Evolutionary conservation across 2,797 vertebrate species (phyloP).

Genomic region (Remorina albescens): DNA sequence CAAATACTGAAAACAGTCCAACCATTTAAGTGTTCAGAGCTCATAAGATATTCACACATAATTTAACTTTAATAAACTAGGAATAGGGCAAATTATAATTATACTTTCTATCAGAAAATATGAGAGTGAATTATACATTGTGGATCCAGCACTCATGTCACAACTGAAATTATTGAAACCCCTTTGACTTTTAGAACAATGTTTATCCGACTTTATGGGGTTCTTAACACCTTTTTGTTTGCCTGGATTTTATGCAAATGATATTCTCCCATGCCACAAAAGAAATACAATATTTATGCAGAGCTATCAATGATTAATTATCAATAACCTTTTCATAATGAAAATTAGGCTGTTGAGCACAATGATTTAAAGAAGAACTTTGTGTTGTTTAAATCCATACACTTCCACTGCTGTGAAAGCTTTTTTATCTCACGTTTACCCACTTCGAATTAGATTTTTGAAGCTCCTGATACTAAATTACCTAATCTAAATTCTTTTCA

Average conservation of each 20-base stretch:
- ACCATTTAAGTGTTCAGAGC: not conserved
- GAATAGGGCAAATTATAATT: slow-evolving; percentile 22
- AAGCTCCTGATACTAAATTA: slow-evolving; percentile 15
- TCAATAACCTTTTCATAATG: slow-evolving; percentile 37
- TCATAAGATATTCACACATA: not conserved
- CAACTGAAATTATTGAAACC: slow-evolving; percentile 9
- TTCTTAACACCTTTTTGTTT: slow-evolving; percentile 25
- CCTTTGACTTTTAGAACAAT: slow-evolving; percentile 25
- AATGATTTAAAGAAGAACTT: not conserved
- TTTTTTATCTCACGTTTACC: slow-evolving; percentile 13
- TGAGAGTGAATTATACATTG: slow-evolving; percentile 37
- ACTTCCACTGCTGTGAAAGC: slow-evolving; percentile 18
- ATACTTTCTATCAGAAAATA: slow-evolving; percentile 29
- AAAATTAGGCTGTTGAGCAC: slow-evolving; percentile 16
- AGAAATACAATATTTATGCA: slow-evolving; percentile 10
- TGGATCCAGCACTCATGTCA: slow-evolving; percentile 17
- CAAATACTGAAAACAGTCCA: not conserved
- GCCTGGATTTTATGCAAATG: slow-evolving; percentile 38
- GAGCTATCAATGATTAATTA: slow-evolving; percentile 35
- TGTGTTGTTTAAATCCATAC: slow-evolving; percentile 10
- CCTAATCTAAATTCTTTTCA: slow-evolving; percentile 13
- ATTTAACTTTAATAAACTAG: slow-evolving; percentile 22
- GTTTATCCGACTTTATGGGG: slow-evolving; percentile 29
- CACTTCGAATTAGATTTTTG: slow-evolving; percentile 17
- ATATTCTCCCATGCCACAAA: not conserved